Conservation (phyloP, 2,113 vertebrate genomes). For the Platycercus adscitus region DNA sequence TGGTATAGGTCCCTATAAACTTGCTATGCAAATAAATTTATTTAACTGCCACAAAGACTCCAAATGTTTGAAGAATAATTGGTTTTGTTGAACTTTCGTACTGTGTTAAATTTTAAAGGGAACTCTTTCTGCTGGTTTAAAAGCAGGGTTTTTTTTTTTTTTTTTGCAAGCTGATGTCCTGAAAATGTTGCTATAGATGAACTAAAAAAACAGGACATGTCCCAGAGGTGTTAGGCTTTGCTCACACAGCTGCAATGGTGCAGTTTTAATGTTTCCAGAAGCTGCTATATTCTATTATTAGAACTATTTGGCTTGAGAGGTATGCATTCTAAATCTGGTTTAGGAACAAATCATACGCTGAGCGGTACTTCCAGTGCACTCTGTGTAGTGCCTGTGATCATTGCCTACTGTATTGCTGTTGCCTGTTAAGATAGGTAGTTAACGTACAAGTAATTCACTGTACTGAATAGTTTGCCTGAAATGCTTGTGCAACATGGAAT, state of each 20-base stretch:
- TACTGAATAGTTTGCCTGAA: not conserved
- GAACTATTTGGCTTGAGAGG: not conserved
- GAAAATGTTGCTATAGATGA: constrained; percentile 26
- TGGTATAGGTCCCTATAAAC: not conserved
- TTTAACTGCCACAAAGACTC: not conserved
- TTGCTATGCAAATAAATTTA: not conserved
- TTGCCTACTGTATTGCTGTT: not conserved
- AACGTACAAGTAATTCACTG: not conserved
- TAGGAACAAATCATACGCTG: not conserved
- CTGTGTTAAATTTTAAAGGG: not conserved
- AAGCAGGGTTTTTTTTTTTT: not conserved
- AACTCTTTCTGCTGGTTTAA: not conserved
- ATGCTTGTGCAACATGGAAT: not conserved
- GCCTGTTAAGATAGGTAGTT: not conserved
- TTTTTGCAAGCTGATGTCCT: constrained; percentile 2
- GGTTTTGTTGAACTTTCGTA: not conserved
- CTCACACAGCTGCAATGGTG: not conserved
- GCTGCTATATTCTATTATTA: constrained; percentile 2
- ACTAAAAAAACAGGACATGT: not conserved
- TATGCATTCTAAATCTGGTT: not conserved
- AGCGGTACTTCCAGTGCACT: not conserved
- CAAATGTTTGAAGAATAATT: not conserved
- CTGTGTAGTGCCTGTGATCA: not conserved
- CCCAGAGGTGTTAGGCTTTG: not conserved
- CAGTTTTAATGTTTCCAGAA: constrained; percentile 12